phyloP scores from a whole-genome alignment of 2,888 invertebrate genomes.

The Eubasilissa splendida region DNA sequence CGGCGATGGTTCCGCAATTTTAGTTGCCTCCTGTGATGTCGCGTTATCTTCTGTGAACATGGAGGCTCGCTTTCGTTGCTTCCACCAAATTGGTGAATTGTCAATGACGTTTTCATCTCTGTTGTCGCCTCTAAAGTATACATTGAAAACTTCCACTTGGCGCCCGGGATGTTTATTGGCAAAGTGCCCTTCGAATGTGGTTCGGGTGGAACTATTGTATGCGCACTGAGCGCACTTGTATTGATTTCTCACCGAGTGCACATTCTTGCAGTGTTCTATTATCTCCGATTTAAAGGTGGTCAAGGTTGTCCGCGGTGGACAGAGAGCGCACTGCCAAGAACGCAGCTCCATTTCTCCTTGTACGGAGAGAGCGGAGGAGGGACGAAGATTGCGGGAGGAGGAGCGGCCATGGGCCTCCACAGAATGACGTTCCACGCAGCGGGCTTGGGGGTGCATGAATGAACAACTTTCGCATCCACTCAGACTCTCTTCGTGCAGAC shows the following conservation, averaged over 20 bases:
- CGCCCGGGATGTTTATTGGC: constrained; percentile 72
- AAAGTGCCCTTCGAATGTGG: constrained; percentile 76
- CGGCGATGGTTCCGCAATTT: constrained; percentile 6
- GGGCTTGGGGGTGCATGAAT: constrained; percentile 76
- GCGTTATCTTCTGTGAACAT: constrained; percentile 60
- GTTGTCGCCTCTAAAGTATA: constrained; percentile 71
- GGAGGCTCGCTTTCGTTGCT: constrained; percentile 60
- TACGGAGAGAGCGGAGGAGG: neutral
- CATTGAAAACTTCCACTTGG: constrained; percentile 64
- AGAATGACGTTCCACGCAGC: constrained; percentile 79
- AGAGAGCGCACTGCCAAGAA: constrained; percentile 75
- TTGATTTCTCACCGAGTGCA: constrained; percentile 78
- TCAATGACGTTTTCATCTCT: constrained; percentile 61
- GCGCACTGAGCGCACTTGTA: constrained; percentile 81
- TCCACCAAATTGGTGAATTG: constrained; percentile 64
- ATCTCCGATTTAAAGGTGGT: constrained; percentile 65
- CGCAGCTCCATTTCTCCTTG: constrained; percentile 28
- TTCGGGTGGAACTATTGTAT: constrained; percentile 69
- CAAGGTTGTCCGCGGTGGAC: constrained; percentile 61
- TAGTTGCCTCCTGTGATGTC: neutral
- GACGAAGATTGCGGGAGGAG: neutral
- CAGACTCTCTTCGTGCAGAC: constrained; percentile 81
- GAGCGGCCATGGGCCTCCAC: constrained; percentile 64
- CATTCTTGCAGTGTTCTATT: constrained; percentile 72
- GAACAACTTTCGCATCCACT: constrained; percentile 82